Evolutionary conservation across 2,797 vertebrate species (phyloP), one percentile per base, ranked within the genome.

Genomic region (Smutsia temminckii): DNA sequence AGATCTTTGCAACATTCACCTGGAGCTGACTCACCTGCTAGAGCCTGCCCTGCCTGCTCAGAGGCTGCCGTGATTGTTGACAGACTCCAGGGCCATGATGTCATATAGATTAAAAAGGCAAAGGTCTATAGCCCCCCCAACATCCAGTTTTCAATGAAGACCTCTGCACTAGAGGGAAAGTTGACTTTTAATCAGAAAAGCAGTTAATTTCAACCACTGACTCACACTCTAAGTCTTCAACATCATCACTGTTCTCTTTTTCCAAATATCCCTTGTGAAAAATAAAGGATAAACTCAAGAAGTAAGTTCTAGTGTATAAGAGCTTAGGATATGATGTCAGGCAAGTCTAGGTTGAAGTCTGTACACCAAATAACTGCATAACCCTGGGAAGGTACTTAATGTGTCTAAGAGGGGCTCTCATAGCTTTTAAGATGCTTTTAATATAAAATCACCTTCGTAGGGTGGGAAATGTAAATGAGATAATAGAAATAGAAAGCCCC

Each of bases 391-490:
- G 6, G 8, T 46, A 42, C 51, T 23, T 34, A 8, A n/a, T 85
- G 23, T 59, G 40, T 46, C 59, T 61, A 71, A 92, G 34, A 69
- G 23, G 1, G 21, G 25, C 10, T 34, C 55, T 53, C 66, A 42
- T 64, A 46, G 10, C 78, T 34, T 81, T 92, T 68, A 85, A 91
- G 32, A 63, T 40, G 29, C 21, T 75, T 51, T 68, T 5, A 61
- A 29, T 40, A 29, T 2, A 74, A 21, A 49, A 40, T 57, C 20
- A 64, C 32, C 88, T 46, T 55, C 32, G 21, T 18, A n/a, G 27
- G 6, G 5, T 89, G 27, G 37, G 12, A 68, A 75, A 80, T 85
- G 84, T 74, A 71, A 96, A 84, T 46, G 72, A 93, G 80, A 80
- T 5, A 37, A 64, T n/a, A 74, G 53, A 69, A 87, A 63, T 49